A percentile compares a stretch with the other conserved stretches of the same genome.
These are phyloP conservation scores for Corythaixoides concolor DNA, from an alignment of 2,113 vertebrate genomes.

Conservation along the genomic window DNA sequence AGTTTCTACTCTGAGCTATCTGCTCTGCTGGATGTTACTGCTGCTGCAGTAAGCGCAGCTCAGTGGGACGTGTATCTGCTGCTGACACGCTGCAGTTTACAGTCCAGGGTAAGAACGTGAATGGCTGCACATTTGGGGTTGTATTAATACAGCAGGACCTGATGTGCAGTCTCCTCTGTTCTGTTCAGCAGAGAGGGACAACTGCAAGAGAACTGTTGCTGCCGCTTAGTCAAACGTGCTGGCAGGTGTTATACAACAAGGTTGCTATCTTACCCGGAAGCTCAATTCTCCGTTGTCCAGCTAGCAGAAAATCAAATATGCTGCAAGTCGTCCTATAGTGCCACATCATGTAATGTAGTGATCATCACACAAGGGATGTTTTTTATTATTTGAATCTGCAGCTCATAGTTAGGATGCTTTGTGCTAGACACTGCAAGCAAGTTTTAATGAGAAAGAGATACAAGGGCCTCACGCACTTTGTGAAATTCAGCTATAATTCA, in stretches of 20 bases:
- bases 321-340: background rate
- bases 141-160: background rate
- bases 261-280: background rate
- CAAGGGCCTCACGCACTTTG: background rate
- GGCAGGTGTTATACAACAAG: background rate
- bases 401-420: background rate
- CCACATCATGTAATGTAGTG: fast-evolving
- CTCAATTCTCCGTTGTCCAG: background rate
- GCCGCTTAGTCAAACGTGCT: background rate
- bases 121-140: background rate
- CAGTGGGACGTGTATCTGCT: background rate
- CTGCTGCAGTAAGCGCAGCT: background rate
- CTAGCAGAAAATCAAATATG: background rate
- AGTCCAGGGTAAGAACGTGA: background rate
- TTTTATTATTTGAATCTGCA: background rate
- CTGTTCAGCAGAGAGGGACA: background rate
- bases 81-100: background rate
- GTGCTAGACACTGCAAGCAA: background rate
- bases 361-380: background rate
- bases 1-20: background rate
- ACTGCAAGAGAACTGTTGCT: background rate
- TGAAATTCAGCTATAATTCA: background rate
- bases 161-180: background rate
- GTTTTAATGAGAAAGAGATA: background rate
- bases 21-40: background rate